phyloP scores from a whole-genome alignment of 2,888 invertebrate genomes.

The Drosophila tripunctata region DNA sequence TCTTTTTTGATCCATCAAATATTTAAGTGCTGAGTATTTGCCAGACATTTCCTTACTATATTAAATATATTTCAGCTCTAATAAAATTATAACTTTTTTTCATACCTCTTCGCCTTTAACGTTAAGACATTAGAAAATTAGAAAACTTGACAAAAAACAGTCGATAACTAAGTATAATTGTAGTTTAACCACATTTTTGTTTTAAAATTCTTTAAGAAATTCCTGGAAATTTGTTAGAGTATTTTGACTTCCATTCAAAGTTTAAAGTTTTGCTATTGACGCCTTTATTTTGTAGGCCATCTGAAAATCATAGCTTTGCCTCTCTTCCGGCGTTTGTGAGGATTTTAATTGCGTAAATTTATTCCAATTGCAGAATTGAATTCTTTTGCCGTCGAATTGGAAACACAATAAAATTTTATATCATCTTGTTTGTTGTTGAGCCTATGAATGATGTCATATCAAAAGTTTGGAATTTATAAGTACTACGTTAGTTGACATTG shows the following conservation, averaged over 20 bases:
- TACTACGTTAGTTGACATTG: slow-evolving; percentile 14
- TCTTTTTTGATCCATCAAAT: too few relatives aligned
- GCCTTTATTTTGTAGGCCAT: slow-evolving; percentile 18
- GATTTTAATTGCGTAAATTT: slow-evolving; percentile 50
- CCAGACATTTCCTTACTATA: too few relatives aligned
- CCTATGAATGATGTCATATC: slow-evolving; percentile 39
- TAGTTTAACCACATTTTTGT: too few relatives aligned
- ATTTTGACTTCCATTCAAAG: not conserved
- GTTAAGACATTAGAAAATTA: too few relatives aligned
- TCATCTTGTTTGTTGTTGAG: slow-evolving; percentile 24
- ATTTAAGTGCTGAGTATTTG: too few relatives aligned
- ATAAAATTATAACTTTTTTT: too few relatives aligned
- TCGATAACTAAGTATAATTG: too few relatives aligned
- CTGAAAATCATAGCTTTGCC: slow-evolving; percentile 46
- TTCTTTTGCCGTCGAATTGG: slow-evolving; percentile 25
- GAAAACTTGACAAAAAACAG: too few relatives aligned
- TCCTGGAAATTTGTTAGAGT: not conserved
- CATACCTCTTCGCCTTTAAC: too few relatives aligned
- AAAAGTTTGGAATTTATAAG: too few relatives aligned
- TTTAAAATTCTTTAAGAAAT: too few relatives aligned
- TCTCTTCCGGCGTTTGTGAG: slow-evolving; percentile 39
- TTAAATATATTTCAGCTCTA: too few relatives aligned
- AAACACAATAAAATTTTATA: slow-evolving; percentile 46
- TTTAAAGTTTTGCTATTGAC: not conserved
- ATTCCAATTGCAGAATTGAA: slow-evolving; percentile 43